These are phyloP conservation scores for Protosalanx chinensis DNA, from an alignment of 2,797 vertebrate species.

Conservation along the genomic window DNA sequence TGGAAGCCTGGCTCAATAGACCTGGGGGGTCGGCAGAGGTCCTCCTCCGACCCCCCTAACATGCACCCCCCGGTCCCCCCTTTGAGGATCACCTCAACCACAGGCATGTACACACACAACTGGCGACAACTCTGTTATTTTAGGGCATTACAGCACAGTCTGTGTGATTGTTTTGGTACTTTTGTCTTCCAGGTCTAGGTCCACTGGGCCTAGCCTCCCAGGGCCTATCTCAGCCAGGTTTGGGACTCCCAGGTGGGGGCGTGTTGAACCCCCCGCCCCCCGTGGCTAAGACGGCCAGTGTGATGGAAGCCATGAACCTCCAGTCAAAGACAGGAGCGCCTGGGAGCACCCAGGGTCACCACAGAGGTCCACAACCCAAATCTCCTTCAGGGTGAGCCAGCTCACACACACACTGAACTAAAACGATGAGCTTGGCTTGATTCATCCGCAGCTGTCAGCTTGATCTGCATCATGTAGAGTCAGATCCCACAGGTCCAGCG, in stretches of 20 bases:
- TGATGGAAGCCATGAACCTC: constrained; percentile 82
- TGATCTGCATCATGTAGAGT: constrained; percentile 15
- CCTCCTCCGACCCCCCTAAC: constrained; percentile 97
- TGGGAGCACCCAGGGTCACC: constrained; percentile 73
- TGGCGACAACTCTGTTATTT: not conserved
- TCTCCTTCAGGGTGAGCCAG: constrained; percentile 76
- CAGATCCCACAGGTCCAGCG: too few relatives aligned
- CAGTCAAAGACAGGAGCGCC: constrained; percentile 75
- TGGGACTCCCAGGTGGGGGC: constrained; percentile 73
- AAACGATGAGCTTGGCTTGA: constrained; percentile 23
- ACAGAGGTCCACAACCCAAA: constrained; percentile 78
- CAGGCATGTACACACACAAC: constrained; percentile 73
- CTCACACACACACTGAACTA: constrained; percentile 17
- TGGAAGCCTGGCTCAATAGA: constrained; percentile 91
- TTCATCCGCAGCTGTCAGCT: constrained; percentile 25
- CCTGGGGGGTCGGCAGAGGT: constrained; percentile 88
- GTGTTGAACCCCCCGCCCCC: constrained; percentile 69
- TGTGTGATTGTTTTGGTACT: too few relatives aligned
- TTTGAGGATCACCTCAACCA: constrained; percentile 86
- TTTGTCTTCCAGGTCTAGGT: too few relatives aligned
- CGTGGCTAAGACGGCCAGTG: constrained; percentile 75
- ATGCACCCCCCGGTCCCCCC: constrained; percentile 90
- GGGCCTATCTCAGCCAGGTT: constrained; percentile 54
- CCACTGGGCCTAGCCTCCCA: not conserved
- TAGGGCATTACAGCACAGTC: not conserved